Conservation (phyloP, 1,140 invertebrate genomes). For the Agrypnia vestita region DNA sequence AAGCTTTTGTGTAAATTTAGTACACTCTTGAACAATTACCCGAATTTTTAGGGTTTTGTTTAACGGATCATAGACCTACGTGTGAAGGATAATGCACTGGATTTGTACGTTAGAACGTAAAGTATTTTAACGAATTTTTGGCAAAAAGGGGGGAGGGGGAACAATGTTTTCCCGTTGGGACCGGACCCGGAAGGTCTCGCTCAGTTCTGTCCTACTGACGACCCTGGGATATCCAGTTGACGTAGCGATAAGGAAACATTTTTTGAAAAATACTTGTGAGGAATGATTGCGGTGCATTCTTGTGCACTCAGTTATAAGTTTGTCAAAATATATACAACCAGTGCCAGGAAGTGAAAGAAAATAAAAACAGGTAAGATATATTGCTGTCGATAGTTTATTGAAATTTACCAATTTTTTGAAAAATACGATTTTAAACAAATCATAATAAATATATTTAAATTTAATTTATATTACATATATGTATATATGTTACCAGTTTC, state of each 20-base stretch:
- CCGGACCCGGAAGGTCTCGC: not conserved
- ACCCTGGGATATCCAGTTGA: slow-evolving; percentile 9
- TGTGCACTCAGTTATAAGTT: too few relatives aligned
- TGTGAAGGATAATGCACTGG: slow-evolving; percentile 47
- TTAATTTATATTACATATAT: not conserved
- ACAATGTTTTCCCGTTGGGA: slow-evolving; percentile 40
- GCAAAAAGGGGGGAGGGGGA: slow-evolving; percentile 39
- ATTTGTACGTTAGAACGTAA: slow-evolving; percentile 41
- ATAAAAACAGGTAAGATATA: slow-evolving; percentile 17
- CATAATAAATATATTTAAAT: not conserved
- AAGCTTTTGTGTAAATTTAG: not conserved
- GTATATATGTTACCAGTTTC: not conserved
- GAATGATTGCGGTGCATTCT: too few relatives aligned
- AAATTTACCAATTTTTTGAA: slow-evolving; percentile 1
- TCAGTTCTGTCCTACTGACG: slow-evolving; percentile 37
- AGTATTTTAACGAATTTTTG: slow-evolving; percentile 55
- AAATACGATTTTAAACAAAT: not conserved
- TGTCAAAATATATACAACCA: too few relatives aligned
- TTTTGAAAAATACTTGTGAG: not conserved
- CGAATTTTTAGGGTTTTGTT: slow-evolving; percentile 48
- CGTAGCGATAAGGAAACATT: not conserved
- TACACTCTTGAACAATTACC: slow-evolving; percentile 36
- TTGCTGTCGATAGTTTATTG: slow-evolving; percentile 37
- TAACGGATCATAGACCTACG: slow-evolving; percentile 42
- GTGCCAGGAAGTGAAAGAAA: not conserved